Percentiles rank a stretch among this genome's conserved stretches.
phyloP scores from a whole-genome alignment of 1,140 invertebrate species.

The Lordiphosa clarofinis region DNA sequence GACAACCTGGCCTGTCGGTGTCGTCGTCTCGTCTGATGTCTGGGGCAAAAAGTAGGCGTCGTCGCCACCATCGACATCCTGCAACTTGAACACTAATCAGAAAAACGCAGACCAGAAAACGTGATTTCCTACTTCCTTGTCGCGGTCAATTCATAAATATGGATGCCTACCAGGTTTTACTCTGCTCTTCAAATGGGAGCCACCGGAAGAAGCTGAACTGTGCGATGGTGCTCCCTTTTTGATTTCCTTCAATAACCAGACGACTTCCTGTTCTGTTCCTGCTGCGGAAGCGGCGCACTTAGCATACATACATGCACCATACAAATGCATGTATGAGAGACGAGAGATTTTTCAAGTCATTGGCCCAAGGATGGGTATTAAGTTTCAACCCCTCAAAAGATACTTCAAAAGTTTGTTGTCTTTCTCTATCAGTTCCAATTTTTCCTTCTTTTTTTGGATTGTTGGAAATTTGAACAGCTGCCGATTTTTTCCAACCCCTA shows the following conservation, averaged over 20 bases:
- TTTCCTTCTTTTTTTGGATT: slow-evolving; percentile 26
- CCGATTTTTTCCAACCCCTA: slow-evolving; percentile 35
- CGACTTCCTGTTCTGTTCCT: slow-evolving; percentile 44
- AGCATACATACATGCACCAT: slow-evolving; percentile 2
- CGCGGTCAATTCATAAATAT: slow-evolving; percentile 70
- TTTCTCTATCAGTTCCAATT: slow-evolving; percentile 36
- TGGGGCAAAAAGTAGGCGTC: slow-evolving; percentile 70
- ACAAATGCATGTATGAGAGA: slow-evolving; percentile 12
- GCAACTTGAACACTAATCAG: slow-evolving; percentile 19
- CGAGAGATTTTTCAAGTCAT: slow-evolving; percentile 43
- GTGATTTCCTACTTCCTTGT: slow-evolving; percentile 76
- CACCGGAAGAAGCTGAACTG: slow-evolving; percentile 50
- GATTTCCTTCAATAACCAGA: slow-evolving; percentile 29
- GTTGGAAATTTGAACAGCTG: slow-evolving; percentile 71
- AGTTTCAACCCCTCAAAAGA: slow-evolving; percentile 62
- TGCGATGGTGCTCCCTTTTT: slow-evolving; percentile 33
- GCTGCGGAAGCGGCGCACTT: slow-evolving; percentile 60
- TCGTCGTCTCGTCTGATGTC: slow-evolving; percentile 35
- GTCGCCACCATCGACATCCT: slow-evolving; percentile 51
- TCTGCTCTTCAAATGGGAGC: slow-evolving; percentile 35
- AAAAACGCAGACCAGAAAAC: slow-evolving; percentile 31
- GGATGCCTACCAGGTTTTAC: slow-evolving; percentile 29
- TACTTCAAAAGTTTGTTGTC: slow-evolving; percentile 35
- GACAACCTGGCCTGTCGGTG: neutral
- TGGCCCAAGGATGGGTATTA: slow-evolving; percentile 50